Evolutionary conservation across 2,888 invertebrate genomes (phyloP).

Genomic region (Phortica okadai): DNA sequence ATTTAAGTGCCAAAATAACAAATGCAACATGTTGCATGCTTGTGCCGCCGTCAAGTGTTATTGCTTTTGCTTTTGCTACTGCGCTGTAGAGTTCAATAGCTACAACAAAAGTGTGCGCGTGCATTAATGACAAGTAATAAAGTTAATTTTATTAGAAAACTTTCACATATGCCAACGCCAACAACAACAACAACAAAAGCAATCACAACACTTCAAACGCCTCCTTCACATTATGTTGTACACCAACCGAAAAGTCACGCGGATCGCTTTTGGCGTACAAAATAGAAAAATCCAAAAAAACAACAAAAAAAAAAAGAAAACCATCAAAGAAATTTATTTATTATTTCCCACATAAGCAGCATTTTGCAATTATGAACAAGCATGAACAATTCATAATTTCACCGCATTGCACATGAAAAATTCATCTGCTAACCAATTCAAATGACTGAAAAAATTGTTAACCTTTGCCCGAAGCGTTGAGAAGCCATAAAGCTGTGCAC

Average conservation of each 20-base stretch:
- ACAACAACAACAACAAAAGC: too few species aligned
- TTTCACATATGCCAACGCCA: not conserved
- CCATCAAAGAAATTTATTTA: not conserved
- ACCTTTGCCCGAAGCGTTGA: not conserved
- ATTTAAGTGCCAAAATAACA: not conserved
- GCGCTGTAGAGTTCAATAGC: too few species aligned
- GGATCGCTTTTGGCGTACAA: too few species aligned
- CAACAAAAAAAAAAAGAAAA: not conserved
- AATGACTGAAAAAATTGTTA: constrained; percentile 21
- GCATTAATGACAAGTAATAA: constrained; percentile 8
- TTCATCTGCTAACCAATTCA: constrained; percentile 1
- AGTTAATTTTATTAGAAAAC: not conserved
- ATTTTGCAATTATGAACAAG: constrained; percentile 19
- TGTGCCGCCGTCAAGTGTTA: too few species aligned
- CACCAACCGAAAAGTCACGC: too few species aligned
- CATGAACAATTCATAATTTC: constrained; percentile 18
- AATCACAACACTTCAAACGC: too few species aligned
- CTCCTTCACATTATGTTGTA: too few species aligned
- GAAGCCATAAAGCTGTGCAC: not conserved
- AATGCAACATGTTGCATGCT: not conserved
- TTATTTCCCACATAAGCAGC: constrained; percentile 14
- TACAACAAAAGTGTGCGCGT: not conserved
- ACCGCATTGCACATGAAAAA: constrained; percentile 3
- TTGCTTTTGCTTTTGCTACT: too few species aligned
- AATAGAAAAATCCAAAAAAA: too few species aligned